Evolutionary conservation across 2,797 vertebrate genomes (phyloP).

Genomic region (Smutsia temminckii): DNA sequence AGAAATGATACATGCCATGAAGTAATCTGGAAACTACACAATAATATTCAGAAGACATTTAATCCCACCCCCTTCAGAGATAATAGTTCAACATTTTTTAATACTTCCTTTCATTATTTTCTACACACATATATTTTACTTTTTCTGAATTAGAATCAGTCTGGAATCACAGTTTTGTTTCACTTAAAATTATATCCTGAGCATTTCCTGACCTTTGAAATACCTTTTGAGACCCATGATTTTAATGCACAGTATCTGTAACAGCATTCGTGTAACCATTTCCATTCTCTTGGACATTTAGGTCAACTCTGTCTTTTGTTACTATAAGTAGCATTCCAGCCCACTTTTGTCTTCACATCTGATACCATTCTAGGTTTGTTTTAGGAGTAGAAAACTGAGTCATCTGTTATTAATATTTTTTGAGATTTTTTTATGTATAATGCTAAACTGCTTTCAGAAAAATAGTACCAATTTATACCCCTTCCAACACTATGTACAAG

Average conservation of each 20-base stretch:
- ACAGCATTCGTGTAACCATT: background rate
- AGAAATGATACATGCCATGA: background rate
- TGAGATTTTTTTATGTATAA: background rate
- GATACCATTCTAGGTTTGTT: background rate
- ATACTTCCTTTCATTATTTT: background rate
- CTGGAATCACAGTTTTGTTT: constrained; percentile 21
- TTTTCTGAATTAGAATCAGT: background rate
- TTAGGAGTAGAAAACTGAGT: constrained; percentile 36
- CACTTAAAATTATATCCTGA: background rate
- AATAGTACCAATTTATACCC: background rate
- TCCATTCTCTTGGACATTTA: background rate
- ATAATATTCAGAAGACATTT: background rate
- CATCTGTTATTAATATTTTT: constrained; percentile 9
- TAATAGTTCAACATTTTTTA: background rate
- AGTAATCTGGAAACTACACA: background rate
- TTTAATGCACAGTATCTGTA: background rate
- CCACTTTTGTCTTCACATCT: background rate
- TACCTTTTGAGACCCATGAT: background rate
- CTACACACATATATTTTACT: background rate
- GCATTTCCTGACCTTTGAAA: background rate
- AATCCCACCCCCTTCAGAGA: background rate
- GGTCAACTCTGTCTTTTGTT: background rate
- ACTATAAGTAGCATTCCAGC: background rate
- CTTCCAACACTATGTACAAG: background rate
- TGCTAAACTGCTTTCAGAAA: constrained; percentile 29